Evolutionary conservation across 2,888 invertebrate genomes (phyloP), one percentile per base, ranked within the genome.

Genomic region (Ligdia adustata): DNA sequence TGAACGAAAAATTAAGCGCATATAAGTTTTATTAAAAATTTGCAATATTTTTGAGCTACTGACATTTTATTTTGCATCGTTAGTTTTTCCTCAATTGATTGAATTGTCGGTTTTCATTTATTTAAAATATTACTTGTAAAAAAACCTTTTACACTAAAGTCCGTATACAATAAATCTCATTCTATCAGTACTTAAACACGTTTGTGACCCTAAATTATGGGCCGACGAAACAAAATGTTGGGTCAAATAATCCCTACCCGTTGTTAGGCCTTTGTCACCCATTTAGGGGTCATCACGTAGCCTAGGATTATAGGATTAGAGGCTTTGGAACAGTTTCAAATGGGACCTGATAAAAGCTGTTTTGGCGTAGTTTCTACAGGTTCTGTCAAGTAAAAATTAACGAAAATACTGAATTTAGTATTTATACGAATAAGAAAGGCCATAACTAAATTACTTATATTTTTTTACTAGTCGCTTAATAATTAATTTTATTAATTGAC

Each of bases 181-280:
- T 34, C 16, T 57, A 60, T 60, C 57, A 50, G 52, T 60, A 57
- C 60, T 60, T 55, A 50, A 57, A 53, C 60, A 60, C 57, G 60
- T 53, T 49, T 49, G 47, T 31, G 38, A 44, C 52, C 53, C 55
- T 42, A 43, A 49, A 43, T 39, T 26, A 47, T 29, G 40, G 29
- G 26, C 9, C 16, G 13, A 12, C 42, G 22, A 40, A 53, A 55
- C 49, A 47, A 52, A 55, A 49, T 49, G 47, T 47, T 37, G 55
- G 57, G 51, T 55, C 50, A 46, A 45, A 39, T 60, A 60, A 60
- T 60, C 46, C 57, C 34, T 15, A 32, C 13, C 43, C n/a, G 32
- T 13, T 34, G 48, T 35, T 53, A 53, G 52, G 46, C 55, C 44
- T 57, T 45, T 29, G 28, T 42, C 38, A 38, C 51, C 56, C 51